These are phyloP conservation scores for Thera obeliscata DNA, from an alignment of 2,888 invertebrate species.

Conservation along the genomic window DNA sequence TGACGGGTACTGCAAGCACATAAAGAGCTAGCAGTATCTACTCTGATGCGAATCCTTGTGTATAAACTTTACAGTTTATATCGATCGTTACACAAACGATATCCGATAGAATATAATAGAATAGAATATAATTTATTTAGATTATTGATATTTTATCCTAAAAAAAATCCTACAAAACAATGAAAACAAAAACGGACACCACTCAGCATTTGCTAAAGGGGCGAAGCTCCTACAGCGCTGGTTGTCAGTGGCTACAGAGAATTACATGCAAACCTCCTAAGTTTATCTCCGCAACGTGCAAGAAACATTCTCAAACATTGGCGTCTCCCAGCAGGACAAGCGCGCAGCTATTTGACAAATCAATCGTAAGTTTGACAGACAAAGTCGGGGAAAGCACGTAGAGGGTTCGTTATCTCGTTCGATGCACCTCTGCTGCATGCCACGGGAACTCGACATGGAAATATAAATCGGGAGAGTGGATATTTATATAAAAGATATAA, in stretches of 20 bases:
- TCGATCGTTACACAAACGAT: no score
- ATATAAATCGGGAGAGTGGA: conserved; percentile 27
- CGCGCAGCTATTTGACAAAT: conserved; percentile 61
- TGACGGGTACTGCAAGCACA: no score
- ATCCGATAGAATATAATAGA: no score
- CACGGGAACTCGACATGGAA: conserved; percentile 28
- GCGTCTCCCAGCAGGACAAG: conserved; percentile 25
- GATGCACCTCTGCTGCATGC: conserved; percentile 45
- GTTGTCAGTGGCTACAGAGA: background rate
- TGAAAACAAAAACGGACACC: no score
- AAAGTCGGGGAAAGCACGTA: conserved; percentile 64
- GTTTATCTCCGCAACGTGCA: conserved; percentile 7
- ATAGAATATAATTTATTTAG: no score
- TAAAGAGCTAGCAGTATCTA: no score
- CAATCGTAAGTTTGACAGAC: conserved; percentile 69
- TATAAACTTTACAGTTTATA: no score
- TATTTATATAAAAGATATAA: conserved; percentile 7
- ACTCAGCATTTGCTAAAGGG: no score
- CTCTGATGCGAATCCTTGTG: no score
- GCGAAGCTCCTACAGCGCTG: no score
- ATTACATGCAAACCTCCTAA: background rate
- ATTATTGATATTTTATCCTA: no score
- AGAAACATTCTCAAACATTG: conserved; percentile 13
- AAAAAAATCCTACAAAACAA: no score
- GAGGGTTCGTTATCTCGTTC: conserved; percentile 70